Evolutionary conservation across 1,140 invertebrate species (phyloP).

Genomic region (Frieseomelitta varia): DNA sequence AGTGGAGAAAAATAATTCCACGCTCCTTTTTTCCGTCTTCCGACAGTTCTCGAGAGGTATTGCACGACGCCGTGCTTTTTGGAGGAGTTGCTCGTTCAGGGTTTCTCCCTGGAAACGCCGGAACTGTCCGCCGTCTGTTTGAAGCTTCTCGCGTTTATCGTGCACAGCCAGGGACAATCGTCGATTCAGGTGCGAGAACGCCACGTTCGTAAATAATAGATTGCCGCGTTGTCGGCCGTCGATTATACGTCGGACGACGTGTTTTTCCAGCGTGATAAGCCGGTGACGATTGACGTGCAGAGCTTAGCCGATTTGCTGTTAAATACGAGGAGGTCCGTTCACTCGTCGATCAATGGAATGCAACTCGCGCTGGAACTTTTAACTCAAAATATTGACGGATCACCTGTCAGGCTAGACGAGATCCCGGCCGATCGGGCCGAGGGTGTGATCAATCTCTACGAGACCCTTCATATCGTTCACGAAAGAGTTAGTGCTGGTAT

Average conservation of each 20-base stretch:
- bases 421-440: background rate
- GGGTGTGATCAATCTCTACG: constrained; percentile 45
- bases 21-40: background rate
- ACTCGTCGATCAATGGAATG: constrained; percentile 35
- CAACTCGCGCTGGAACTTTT: constrained; percentile 55
- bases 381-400: constrained; percentile 33
- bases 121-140: constrained; percentile 46
- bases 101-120: constrained; percentile 48
- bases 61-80: constrained; percentile 25
- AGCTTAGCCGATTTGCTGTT: constrained; percentile 41
- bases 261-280: constrained; percentile 35
- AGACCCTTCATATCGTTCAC: constrained; percentile 43
- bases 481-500: constrained; percentile 38
- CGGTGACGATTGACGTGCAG: constrained; percentile 40
- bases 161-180: constrained; percentile 51
- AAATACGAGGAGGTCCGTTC: constrained; percentile 2
- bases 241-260: background rate
- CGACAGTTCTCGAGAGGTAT: constrained; percentile 50
- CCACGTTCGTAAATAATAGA: constrained; percentile 12
- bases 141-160: constrained; percentile 51
- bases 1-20: background rate
- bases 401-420: constrained; percentile 27
- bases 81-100: constrained; percentile 35
- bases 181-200: constrained; percentile 49
- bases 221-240: background rate